Base-by-base conservation (phyloP, 2,113 vertebrate genomes). In the Callocephalon fimbriatum region DNA sequence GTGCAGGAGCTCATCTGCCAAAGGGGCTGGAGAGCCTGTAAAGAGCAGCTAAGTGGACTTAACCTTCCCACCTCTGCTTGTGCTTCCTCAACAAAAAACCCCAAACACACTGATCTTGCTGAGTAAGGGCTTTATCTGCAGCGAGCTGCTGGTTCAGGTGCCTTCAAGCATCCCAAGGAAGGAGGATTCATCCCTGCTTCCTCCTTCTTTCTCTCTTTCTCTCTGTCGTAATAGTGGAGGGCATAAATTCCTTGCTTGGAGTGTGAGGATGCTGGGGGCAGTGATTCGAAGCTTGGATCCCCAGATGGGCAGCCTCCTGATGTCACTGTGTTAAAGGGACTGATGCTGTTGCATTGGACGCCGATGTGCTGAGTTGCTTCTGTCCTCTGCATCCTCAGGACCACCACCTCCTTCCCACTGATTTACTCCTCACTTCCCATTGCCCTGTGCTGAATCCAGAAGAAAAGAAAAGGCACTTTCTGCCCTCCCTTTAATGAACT, bases 21-120 rank as follows among this genome's bases (percentile, higher is more conserved):
- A 50, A 32, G 7, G 10, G 32, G 61, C 79, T 51, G 5, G 20
- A 38, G 26, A 83, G 74, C 38, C 31, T 18, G 58, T 80, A 66
- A 18, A 70, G 71, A 90, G 93, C 93, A 63, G 51, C 25, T 4
- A 25, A 27, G 68, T 93, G 72, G 80, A 89, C 58, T 94, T 96
- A 88, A 94, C 94, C 90, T 93, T 62, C 58, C 53, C 80, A 61
- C 82, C 82, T 77, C 40, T 12, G 65, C 48, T 94, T 86, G 73
- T 93, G 75, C 89, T 93, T 89, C 93, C 35, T 65, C 68, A 13
- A 90, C 68, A 54, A 62, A 70, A 56, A 79, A 53, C 0, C n/a
- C 62, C 74, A 65, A 90, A 80, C 40, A 78, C 47, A 50, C 38
- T 45, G 53, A 70, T 89, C 16, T 56, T 94, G 91, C 93, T 93